Percentiles rank a stretch among this genome's conserved stretches.
These are phyloP conservation scores for Typhlomys cinereus DNA, from an alignment of 2,113 vertebrate species.

Conservation along the genomic window DNA sequence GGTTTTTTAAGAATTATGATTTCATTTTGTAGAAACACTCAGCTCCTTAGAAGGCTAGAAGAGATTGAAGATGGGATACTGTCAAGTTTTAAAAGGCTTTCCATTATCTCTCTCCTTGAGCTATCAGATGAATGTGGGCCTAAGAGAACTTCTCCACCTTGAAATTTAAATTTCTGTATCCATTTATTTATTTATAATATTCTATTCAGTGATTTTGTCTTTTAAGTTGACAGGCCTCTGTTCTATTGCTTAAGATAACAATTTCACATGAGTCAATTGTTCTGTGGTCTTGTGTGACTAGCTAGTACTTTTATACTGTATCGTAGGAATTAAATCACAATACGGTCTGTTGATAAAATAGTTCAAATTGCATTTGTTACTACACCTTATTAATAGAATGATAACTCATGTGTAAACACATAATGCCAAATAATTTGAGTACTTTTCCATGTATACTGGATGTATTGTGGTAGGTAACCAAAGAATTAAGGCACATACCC, in stretches of 20 bases:
- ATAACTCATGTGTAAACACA: background rate
- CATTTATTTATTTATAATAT: conserved; percentile 26
- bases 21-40: conserved; percentile 1
- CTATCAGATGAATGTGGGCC: background rate
- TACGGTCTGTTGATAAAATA: background rate
- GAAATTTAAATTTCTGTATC: conserved; percentile 33
- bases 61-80: background rate
- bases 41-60: conserved; percentile 2
- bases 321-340: conserved; percentile 28
- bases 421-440: conserved; percentile 28
- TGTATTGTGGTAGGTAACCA: background rate
- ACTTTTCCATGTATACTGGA: background rate
- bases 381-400: background rate
- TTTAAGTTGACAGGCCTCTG: background rate
- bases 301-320: background rate
- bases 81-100: conserved; percentile 21
- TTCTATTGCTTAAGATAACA: background rate
- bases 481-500: background rate
- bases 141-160: conserved; percentile 21
- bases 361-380: background rate
- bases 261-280: conserved; percentile 15
- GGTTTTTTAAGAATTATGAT: conserved; percentile 4
- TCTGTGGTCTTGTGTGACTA: background rate
- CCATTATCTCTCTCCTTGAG: background rate
- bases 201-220: conserved; percentile 38